Conservation (phyloP, 1,140 invertebrate species). For the Diabrotica virgifera region DNA sequence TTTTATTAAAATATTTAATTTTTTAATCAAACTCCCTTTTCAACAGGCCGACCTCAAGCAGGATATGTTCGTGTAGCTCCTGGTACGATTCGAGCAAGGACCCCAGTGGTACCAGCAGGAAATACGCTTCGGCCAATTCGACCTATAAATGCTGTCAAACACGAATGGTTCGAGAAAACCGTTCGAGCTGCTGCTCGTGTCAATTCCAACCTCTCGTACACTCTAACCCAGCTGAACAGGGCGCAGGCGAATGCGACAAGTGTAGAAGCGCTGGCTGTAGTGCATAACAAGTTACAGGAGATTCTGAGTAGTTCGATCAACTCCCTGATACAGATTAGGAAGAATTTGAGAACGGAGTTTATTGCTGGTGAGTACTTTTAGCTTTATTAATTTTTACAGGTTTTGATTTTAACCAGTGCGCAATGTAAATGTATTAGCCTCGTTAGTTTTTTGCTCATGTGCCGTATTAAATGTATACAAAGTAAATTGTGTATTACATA, state of each 20-base stretch:
- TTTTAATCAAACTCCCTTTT: too few species aligned
- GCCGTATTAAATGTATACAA: too few species aligned
- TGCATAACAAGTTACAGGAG: slow-evolving; percentile 44
- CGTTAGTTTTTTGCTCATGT: too few species aligned
- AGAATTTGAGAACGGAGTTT: slow-evolving; percentile 42
- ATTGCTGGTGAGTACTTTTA: slow-evolving; percentile 30
- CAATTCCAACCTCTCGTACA: slow-evolving; percentile 40
- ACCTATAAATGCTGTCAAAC: slow-evolving; percentile 33
- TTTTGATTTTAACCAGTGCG: too few species aligned
- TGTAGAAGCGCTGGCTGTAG: slow-evolving; percentile 38
- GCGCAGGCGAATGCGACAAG: slow-evolving; percentile 34
- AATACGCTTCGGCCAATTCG: slow-evolving; percentile 1
- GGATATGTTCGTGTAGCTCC: not conserved
- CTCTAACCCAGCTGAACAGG: slow-evolving; percentile 37
- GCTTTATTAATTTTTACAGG: not conserved
- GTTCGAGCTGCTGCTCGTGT: slow-evolving; percentile 38
- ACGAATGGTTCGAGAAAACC: slow-evolving; percentile 46
- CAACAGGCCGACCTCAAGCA: not conserved
- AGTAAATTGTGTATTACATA: too few species aligned
- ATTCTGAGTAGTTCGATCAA: slow-evolving; percentile 43
- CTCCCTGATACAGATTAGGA: slow-evolving; percentile 43
- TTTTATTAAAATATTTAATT: too few species aligned
- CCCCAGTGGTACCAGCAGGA: not conserved
- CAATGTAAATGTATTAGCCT: too few species aligned
- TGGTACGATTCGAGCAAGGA: not conserved